Conservation (phyloP, 2,113 vertebrate genomes). For the Ploceus nigricollis region DNA sequence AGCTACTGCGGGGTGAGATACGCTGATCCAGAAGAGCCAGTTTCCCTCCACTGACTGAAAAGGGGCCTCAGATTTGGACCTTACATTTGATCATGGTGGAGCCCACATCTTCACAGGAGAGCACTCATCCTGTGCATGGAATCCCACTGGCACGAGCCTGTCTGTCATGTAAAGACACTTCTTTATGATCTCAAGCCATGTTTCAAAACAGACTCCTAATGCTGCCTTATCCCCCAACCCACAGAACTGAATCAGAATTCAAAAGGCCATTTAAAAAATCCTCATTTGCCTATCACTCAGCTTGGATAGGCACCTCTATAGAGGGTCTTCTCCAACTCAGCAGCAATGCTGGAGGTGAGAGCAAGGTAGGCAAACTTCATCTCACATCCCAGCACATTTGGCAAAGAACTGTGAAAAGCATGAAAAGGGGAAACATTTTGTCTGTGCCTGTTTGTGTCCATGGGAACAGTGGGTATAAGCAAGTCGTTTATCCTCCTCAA, state of each 20-base stretch:
- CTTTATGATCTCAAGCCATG: not conserved
- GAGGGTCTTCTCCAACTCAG: not conserved
- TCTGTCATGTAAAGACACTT: not conserved
- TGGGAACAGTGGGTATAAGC: not conserved
- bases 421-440: not conserved
- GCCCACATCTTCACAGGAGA: not conserved
- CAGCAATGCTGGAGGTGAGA: not conserved
- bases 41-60: not conserved
- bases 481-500: not conserved
- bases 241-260: not conserved
- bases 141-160: not conserved
- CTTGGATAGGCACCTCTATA: not conserved
- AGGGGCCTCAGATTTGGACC: not conserved
- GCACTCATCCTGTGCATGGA: not conserved
- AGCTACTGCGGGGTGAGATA: not conserved
- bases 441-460: rapidly evolving
- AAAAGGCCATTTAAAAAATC: not conserved
- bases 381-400: not conserved
- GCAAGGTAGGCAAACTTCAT: not conserved
- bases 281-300: not conserved
- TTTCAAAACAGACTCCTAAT: not conserved
- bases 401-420: not conserved
- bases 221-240: not conserved
- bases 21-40: not conserved
- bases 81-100: not conserved